These are phyloP conservation scores for Bolborhynchus lineola DNA, from an alignment of 2,113 vertebrate genomes.

Conservation along the genomic window DNA sequence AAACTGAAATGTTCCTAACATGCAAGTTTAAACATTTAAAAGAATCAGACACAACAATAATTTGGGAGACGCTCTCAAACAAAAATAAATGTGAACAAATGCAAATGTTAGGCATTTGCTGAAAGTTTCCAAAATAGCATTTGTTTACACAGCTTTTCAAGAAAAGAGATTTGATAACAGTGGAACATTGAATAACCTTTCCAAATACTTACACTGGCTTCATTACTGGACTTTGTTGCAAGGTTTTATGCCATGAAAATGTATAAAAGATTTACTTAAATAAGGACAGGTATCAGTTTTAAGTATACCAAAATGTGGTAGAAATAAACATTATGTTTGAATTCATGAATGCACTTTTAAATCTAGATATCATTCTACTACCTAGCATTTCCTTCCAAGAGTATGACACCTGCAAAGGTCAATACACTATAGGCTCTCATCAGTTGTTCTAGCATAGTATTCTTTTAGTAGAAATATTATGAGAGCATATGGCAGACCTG, in stretches of 20 bases:
- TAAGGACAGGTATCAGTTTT: neutral
- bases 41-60: neutral
- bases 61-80: neutral
- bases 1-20: neutral
- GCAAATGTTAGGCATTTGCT: neutral
- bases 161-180: constrained; percentile 19
- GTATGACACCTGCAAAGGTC: neutral
- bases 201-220: neutral
- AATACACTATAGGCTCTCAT: neutral
- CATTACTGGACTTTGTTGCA: neutral
- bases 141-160: constrained; percentile 40
- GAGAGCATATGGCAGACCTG: neutral
- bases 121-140: constrained; percentile 3
- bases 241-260: neutral
- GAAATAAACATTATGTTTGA: neutral
- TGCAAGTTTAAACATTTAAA: neutral
- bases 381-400: neutral
- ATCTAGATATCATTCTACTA: neutral
- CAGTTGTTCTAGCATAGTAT: neutral
- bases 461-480: neutral
- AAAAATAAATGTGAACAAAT: constrained; percentile 18
- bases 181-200: constrained; percentile 1
- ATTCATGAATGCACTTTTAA: neutral
- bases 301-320: neutral
- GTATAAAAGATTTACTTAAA: neutral